Evolutionary conservation across 2,113 vertebrate genomes (phyloP).

Genomic region (Callipepla californica): DNA sequence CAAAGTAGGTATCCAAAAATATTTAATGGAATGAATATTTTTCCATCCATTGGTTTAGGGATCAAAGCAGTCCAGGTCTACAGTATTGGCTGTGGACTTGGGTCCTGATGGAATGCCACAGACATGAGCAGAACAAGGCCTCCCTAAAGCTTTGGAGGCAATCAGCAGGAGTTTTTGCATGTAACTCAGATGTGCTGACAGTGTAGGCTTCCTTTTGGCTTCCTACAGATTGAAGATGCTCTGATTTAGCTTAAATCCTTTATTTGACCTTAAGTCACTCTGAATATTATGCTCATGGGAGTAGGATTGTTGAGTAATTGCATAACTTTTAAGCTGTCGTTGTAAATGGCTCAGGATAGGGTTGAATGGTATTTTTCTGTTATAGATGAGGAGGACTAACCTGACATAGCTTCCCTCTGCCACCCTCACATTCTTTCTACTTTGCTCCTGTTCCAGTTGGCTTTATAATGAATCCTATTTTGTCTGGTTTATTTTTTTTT

Average conservation of each 20-base stretch:
- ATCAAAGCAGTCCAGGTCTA: neutral
- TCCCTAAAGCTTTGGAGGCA: neutral
- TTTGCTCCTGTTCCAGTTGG: neutral
- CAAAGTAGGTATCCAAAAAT: neutral
- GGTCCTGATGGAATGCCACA: neutral
- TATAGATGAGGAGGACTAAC: neutral
- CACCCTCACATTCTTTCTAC: neutral
- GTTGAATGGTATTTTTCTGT: neutral
- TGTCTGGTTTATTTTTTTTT: neutral
- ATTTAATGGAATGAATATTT: neutral
- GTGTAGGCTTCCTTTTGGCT: neutral
- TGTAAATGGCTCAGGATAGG: neutral
- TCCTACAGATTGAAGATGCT: neutral
- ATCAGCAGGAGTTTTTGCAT: rapidly evolving
- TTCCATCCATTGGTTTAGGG: neutral
- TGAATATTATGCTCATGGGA: neutral
- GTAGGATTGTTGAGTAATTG: neutral
- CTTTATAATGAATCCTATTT: neutral
- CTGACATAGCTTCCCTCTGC: neutral
- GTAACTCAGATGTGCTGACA: neutral
- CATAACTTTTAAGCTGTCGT: neutral
- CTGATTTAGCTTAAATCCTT: neutral
- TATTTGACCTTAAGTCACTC: neutral
- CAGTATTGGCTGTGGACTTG: neutral
- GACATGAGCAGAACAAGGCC: neutral